Conservation (phyloP, 2,888 invertebrate species). For the Tribolium freemani region DNA sequence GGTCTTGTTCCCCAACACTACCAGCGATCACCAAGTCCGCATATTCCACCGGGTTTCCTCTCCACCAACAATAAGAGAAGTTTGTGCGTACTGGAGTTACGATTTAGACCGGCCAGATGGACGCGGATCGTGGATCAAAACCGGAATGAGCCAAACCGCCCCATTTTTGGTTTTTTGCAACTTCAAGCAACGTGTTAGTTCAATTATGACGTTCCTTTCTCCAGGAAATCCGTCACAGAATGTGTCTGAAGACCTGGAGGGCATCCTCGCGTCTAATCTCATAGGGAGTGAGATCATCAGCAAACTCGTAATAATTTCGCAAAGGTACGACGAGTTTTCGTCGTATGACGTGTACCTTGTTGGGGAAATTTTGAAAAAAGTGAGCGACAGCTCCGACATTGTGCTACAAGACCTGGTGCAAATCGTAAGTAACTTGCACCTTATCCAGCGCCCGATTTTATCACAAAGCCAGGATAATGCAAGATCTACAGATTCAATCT, state of each 20-base stretch:
- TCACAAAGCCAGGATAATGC: conserved; percentile 14
- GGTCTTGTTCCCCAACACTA: not conserved
- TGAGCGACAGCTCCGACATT: not conserved
- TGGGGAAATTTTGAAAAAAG: conserved; percentile 21
- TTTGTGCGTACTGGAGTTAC: conserved; percentile 12
- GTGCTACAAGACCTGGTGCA: conserved; percentile 12
- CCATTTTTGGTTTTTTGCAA: not conserved
- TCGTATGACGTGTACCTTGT: conserved; percentile 33
- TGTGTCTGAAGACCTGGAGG: not conserved
- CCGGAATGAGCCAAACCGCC: not conserved
- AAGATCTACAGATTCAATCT: conserved; percentile 62
- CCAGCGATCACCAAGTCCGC: not conserved
- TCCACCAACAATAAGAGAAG: not conserved
- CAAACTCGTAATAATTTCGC: not conserved
- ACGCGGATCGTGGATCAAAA: not conserved
- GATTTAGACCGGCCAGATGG: not conserved
- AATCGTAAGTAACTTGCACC: conserved; percentile 32
- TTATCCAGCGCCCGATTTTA: conserved; percentile 10
- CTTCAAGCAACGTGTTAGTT: not conserved
- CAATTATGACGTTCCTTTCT: not conserved
- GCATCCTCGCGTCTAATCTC: not conserved
- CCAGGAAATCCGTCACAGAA: not conserved
- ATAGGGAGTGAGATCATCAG: conserved; percentile 1
- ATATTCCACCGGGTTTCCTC: not conserved
- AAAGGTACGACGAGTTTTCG: conserved; percentile 12